Base-by-base conservation (phyloP, 2,888 invertebrate genomes). In the Oeneis ivallda region DNA sequence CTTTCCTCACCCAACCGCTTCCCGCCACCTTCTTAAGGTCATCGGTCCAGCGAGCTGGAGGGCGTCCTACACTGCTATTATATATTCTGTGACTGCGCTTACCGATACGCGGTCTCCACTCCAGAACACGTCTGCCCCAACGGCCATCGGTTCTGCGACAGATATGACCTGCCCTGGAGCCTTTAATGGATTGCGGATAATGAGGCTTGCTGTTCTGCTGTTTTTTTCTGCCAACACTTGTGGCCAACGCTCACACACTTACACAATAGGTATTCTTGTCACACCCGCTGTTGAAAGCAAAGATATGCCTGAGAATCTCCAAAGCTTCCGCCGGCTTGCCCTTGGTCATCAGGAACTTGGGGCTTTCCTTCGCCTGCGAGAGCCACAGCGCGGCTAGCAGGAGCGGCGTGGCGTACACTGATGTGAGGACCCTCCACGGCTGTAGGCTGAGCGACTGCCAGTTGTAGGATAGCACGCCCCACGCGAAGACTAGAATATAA, bases 361-460 rank as follows among this genome's bases (percentile, higher is more conserved):
- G 97, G 76, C 96, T 96, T 83, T 97, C 97, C 0, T 96, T 95
- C 13, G 94, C 81, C 15, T 72, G 70, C 0, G 80, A 70, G 65
- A 86, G 70, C 71, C 79, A 77, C 0, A 83, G 4, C 0, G 87
- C 89, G 4, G 86, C 81, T 4, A 88, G 66, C 0, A 95, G 73
- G 37, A 95, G 92, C 0, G 96, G 94, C 0, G 94, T 39, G 0
- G 94, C 93, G 74, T 96, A 93, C 0, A 94, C 79, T 0, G 94
- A 89, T 0, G 96, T 86, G 67, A 96, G 93, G 7, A 96, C 76
- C 4, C 97, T 92, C 97, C 97, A 97, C 0, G 96, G 95, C 60
- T 93, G 91, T 60, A 95, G 71, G 1, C 82, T 83, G 2, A 93
- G 72, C 0, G 82, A 9, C 19, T 50, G 60, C 78, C 93, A 85